These are phyloP conservation scores for Heptranchias perlo DNA, from an alignment of 2,113 vertebrate genomes.

Conservation along the genomic window DNA sequence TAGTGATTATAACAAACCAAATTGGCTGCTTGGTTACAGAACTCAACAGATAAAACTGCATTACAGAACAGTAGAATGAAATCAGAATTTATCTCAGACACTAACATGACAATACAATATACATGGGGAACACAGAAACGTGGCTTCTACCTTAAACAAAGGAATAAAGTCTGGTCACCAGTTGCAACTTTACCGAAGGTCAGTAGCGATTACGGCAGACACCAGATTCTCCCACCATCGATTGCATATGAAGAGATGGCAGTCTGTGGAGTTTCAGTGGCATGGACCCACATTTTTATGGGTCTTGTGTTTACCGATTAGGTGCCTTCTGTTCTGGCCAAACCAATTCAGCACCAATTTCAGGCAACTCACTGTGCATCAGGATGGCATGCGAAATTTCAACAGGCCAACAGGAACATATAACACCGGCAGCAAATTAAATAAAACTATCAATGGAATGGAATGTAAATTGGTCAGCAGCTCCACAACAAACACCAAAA, in stretches of 20 bases:
- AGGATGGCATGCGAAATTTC: not conserved
- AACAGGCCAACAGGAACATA: not conserved
- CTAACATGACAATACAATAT: not conserved
- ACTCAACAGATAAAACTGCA: not conserved
- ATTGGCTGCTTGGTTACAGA: not conserved
- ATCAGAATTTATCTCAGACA: not conserved
- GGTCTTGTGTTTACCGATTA: not conserved
- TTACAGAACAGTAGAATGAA: not conserved
- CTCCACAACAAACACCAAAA: not conserved
- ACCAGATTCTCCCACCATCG: not conserved
- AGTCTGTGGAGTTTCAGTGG: too few relatives aligned
- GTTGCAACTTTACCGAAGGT: not conserved
- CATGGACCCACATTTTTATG: not conserved
- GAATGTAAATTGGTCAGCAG: not conserved
- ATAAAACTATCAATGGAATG: not conserved
- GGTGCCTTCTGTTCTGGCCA: not conserved
- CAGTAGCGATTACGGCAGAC: not conserved
- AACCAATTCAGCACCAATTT: not conserved
- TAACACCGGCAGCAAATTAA: not conserved
- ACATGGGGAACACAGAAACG: not conserved
- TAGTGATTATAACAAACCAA: constrained; percentile 18
- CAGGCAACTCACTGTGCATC: not conserved
- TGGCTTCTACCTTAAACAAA: not conserved
- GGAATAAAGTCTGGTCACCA: not conserved
- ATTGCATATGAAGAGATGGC: not conserved